Evolutionary conservation across 53 echinoderm and acorn worm species (phyloP), one percentile per base, ranked within the genome.

Genomic region (Mesocentrotus franciscanus): DNA sequence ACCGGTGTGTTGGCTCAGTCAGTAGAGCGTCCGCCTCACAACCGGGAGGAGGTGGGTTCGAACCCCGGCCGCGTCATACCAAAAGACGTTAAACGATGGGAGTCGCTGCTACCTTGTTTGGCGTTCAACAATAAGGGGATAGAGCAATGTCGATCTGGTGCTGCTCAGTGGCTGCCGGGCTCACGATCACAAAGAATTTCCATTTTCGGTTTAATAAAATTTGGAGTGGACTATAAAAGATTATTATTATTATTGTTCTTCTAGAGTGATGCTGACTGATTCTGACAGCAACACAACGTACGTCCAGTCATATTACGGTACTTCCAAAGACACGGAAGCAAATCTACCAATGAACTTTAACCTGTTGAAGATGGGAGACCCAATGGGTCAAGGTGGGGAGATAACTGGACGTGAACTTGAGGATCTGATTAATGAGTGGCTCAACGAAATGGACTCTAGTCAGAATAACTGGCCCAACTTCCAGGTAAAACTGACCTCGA

Each of bases 261-360:
- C 10, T 36, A 98, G 98, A 34, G 91, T 98, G 20, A 96, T 98
- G 96, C 74, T 97, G 79, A 96, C 96, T 18, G 97, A 98, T 60
- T 96, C 97, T 5, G 92, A 96, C 56, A 96, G 95, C 96, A 97
- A 97, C 93, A 29, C 96, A 61, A 90, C 96, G 29, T 95, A 97
- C 74, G 78, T 94, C 30, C 79, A 79, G n/a, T 90, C 90, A 15
- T 97, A 96, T 81, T 98, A 98, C 90, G 96, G 97, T 90, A 92
- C 92, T 17, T 79, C 62, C 32, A 95, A 96, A 0, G 92, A 96
- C 18, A 96, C 97, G 0, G 97, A 97, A 71, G 96, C 97, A 34
- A 95, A 98, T 35, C 78, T 98, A 16, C 97, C 97, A 33, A 95
- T 96, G 96, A 98, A 97, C 96, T 96, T 96, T 71, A 97, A 97